Conservation (phyloP, 2,113 vertebrate species). For the Diadophis punctatus region DNA sequence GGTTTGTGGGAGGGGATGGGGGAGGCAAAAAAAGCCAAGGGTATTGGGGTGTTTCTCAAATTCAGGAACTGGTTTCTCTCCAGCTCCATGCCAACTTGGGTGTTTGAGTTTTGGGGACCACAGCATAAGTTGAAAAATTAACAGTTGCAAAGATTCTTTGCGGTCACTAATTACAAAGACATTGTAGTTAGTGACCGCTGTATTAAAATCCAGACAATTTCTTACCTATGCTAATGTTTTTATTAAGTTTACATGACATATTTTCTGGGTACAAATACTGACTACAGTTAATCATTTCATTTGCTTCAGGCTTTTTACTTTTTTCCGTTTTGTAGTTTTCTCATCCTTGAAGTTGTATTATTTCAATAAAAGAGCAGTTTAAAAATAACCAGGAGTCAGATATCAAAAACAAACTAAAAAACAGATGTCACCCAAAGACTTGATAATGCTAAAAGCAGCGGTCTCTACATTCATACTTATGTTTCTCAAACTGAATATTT, state of each 20-base stretch:
- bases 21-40: not conserved
- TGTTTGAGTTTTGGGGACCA: not conserved
- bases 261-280: not conserved
- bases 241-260: not conserved
- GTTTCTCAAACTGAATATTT: not conserved
- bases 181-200: not conserved
- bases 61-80: not conserved
- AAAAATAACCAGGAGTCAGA: not conserved
- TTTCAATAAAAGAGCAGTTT: not conserved
- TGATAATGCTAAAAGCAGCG: not conserved
- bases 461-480: not conserved
- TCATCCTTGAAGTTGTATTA: not conserved
- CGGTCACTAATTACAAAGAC: too few species aligned
- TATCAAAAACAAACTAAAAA: not conserved
- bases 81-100: not conserved
- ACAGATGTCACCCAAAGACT: not conserved
- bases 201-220: not conserved
- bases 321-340: not conserved
- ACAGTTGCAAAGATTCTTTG: not conserved
- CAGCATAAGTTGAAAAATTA: not conserved
- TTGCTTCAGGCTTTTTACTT: not conserved
- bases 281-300: not conserved
- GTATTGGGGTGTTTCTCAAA: not conserved
- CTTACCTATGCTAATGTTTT: not conserved
- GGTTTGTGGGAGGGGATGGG: not conserved